These are phyloP conservation scores for Momotus momota DNA, from an alignment of 2,797 vertebrate species.

Conservation along the genomic window DNA sequence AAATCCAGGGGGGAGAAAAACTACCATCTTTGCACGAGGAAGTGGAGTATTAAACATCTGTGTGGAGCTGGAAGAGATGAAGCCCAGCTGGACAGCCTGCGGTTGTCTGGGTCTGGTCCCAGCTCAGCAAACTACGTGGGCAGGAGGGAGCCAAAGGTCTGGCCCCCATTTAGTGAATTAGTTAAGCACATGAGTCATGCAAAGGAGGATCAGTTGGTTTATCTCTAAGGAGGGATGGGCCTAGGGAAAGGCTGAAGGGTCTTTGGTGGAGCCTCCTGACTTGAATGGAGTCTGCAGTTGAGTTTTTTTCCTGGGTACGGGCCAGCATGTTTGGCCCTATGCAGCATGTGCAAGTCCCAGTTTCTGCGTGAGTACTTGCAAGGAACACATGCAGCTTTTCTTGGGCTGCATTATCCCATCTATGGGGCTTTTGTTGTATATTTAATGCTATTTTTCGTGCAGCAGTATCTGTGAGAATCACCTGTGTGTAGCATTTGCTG, in stretches of 20 bases:
- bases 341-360: rapidly evolving
- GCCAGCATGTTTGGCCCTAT: not conserved
- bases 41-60: conserved; percentile 19
- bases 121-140: not conserved
- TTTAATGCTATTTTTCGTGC: not conserved
- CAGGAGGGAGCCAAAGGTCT: conserved; percentile 2
- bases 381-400: not conserved
- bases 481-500: not conserved
- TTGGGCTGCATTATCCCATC: not conserved
- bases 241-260: not conserved
- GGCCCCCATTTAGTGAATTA: conserved; percentile 49
- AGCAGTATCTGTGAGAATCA: not conserved
- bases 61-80: not conserved
- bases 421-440: rapidly evolving
- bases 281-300: not conserved
- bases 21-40: not conserved
- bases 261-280: not conserved
- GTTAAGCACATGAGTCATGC: conserved; percentile 32
- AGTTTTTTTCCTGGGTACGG: rapidly evolving
- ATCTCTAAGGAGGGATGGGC: not conserved
- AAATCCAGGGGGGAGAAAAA: not conserved
- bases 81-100: not conserved
- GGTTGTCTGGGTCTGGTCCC: conserved; percentile 30
- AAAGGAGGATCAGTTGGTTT: not conserved
- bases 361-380: not conserved